Conservation (phyloP, 1,140 invertebrate species). For the Neodiprion lecontei region DNA sequence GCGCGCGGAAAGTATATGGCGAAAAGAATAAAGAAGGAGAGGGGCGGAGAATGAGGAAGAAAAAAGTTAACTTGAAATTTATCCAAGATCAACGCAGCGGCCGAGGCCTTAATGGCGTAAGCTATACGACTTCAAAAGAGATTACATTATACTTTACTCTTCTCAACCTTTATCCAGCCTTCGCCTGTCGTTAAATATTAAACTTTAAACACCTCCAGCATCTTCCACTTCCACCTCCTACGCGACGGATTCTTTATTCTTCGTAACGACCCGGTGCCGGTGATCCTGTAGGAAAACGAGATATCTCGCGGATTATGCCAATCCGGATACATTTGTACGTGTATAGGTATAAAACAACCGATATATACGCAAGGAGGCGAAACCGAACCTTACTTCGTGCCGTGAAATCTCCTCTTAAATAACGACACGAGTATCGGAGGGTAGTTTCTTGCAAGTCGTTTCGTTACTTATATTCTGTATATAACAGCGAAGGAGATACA, state of each 20-base stretch:
- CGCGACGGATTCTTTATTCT: conserved; percentile 21
- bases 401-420: background rate
- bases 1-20: background rate
- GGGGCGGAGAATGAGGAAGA: background rate
- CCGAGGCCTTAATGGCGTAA: conserved; percentile 51
- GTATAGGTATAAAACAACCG: too few relatives aligned
- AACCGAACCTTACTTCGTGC: background rate
- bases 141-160: conserved; percentile 54
- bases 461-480: too few relatives aligned
- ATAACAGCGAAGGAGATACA: too few relatives aligned
- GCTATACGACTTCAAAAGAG: conserved; percentile 58
- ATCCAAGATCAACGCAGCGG: conserved; percentile 42
- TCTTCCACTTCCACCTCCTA: conserved; percentile 24
- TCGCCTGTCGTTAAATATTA: conserved; percentile 57
- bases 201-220: conserved; percentile 45
- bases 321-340: conserved; percentile 31
- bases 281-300: conserved; percentile 51
- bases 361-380: background rate
- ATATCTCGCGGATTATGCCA: conserved; percentile 60
- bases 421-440: too few relatives aligned
- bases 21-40: background rate
- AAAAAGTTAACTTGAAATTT: conserved; percentile 42
- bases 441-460: too few relatives aligned
- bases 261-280: conserved; percentile 15
- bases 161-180: conserved; percentile 23